Base-by-base conservation (phyloP, 1,140 invertebrate genomes). In the Procambarus clarkii region DNA sequence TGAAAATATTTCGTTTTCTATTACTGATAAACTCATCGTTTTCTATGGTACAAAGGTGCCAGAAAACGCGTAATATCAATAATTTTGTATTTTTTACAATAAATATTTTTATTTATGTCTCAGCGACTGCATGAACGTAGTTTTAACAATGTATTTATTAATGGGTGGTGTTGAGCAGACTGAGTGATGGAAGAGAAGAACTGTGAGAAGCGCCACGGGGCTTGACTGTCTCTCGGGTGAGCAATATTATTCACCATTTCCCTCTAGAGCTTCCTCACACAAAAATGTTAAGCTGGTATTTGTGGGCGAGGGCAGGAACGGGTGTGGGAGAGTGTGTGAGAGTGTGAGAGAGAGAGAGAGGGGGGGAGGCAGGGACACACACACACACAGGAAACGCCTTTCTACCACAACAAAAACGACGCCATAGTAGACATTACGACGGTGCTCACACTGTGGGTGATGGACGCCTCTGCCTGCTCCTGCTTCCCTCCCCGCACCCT, bases 381-480 rank as follows among this genome's bases (percentile, higher is more conserved):
- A 7, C 34, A 4, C 2, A 46, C 8, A 45, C 45, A 80, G 78
- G 78, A 80, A 48, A 50, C 46, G 78, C 45, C 45, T 79, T 79
- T 79, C 78, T 24, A 78, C 76, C 76, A 80, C 15, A 80, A 48
- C 18, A 48, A 50, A 48, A 80, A 50, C 18, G 78, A 80, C 78
- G 78, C 78, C 78, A 80, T 80, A 74, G 78, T 54, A 5, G 5
- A 2, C 44, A 79, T 24, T 79, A 9, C 50, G 13, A 13, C 1
- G 50, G 8, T 54, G 46, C 46, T 64, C 4, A 13, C 45, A 0
- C 18, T 34, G 11, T 3, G 8, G 18, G 50, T n/a, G 11, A 48
- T 48, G 44, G 50, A n/a, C n/a, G 78, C 45, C 45, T 48, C 24
- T n/a, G 45, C 50, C 45, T 48, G 78, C 4, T 50, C 50, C 8